Evolutionary conservation across 2,113 vertebrate genomes (phyloP).

Genomic region (Osmerus eperlanus): DNA sequence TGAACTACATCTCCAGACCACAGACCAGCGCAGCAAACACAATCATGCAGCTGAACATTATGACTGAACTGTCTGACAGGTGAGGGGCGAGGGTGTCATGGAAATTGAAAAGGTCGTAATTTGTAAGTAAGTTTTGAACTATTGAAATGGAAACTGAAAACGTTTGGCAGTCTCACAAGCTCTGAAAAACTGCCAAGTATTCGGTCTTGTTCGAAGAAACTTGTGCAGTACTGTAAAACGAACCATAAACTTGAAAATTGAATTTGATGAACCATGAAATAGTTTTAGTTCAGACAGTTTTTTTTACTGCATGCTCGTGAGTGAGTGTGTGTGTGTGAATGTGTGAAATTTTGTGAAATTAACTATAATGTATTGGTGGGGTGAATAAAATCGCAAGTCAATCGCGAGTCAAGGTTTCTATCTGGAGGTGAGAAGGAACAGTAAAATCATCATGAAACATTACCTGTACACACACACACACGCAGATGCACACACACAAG

Average conservation of each 20-base stretch:
- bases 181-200: background rate
- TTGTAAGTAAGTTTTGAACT: too few species aligned
- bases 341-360: background rate
- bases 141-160: too few species aligned
- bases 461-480: background rate
- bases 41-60: too few species aligned
- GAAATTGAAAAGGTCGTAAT: too few species aligned
- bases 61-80: too few species aligned
- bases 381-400: slow-evolving; percentile 5
- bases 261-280: slow-evolving; percentile 34
- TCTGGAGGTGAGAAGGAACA: background rate
- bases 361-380: background rate
- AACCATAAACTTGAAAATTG: slow-evolving; percentile 21
- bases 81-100: too few species aligned
- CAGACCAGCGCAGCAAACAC: too few species aligned
- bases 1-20: too few species aligned
- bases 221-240: background rate
- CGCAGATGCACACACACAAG: too few species aligned
- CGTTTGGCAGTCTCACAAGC: too few species aligned
- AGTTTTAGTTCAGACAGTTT: slow-evolving; percentile 8
- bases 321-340: background rate
- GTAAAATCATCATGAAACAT: background rate
- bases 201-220: background rate
- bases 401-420: background rate
- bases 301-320: background rate